Base-by-base conservation (phyloP, 2,113 vertebrate species). In the Noctilio leporinus region DNA sequence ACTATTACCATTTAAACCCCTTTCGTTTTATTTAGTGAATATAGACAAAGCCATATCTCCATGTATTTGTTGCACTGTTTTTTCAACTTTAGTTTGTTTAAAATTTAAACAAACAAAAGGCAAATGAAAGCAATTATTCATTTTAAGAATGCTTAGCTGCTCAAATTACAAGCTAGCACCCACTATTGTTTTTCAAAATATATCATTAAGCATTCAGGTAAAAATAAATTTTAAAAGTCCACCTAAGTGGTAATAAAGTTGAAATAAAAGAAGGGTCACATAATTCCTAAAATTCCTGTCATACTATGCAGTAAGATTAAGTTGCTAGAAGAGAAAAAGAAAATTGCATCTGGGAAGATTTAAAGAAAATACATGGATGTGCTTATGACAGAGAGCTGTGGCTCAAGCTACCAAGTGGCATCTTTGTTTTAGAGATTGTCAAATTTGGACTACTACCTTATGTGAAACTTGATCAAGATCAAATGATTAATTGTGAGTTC, bases 71-170 rank as follows among this genome's bases (percentile, higher is more conserved):
- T 57, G n/a, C 57, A 15, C 12, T 67, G 0, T 55, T 86, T 22
- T 86, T 87, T 93, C 55, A 53, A 64, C 45, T 75, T 82, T 92
- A 75, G 15, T 90, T 95, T n/a, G 40, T 57, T 85, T 92, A 51
- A 86, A 65, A 84, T 69, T 47, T 91, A 76, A 67, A 38, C 94
- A 91, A 84, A 49, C 28, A 65, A 86, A 93, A 93, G 26, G n/a
- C 17, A 83, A 92, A 38, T 49, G 7, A 92, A 59, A 47, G 40
- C 75, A 95, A 80, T 16, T 4, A 51, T 92, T 86, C 51, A n/a
- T 45, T 70, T 77, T 65, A 35, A 89, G 24, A 81, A 75, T 26
- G 35, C 24, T 80, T 57, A 57, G 55, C 33, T 88, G 40, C 33
- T 85, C 33, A 11, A 64, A 70, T 78, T 86, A 86, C 43, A 80